Evolutionary conservation across 1,140 invertebrate genomes (phyloP), one percentile per base, ranked within the genome.

Genomic region (Cardiocondyla obscurior): DNA sequence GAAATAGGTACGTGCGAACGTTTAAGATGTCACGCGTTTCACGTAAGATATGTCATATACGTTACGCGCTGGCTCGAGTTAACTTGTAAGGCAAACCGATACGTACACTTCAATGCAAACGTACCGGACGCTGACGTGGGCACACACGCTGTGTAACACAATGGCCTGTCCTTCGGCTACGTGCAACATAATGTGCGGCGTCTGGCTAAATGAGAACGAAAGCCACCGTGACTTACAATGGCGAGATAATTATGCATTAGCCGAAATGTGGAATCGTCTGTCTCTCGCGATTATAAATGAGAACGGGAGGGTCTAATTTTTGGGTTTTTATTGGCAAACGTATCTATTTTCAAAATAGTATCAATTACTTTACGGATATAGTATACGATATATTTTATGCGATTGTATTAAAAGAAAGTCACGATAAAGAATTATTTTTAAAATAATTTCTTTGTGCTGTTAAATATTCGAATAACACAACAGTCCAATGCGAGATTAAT

Each of bases 31-130:
- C 60, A 39, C 16, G 22, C 64, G 74, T 39, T 67, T 77, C 60
- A 19, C 16, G 44, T 77, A 77, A 77, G 74, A 69, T n/a, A n/a
- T 25, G 74, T 79, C 74, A 69, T 42, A 46, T 39, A 28, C 5
- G 60, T 65, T 51, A 67, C 74, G 39, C 49, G 58, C 3, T 65
- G 28, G 62, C 22, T 67, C 46, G 46, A 39, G 74, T 39, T 65
- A 67, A 55, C 30, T 49, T 14, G 33, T 67, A 42, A 67, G 49
- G 74, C 62, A 69, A 79, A 79, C 62, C 62, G 62, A 79, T 69
- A 79, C 51, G 69, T 7, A 53, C 65, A 69, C 33, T 79, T 79
- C 74, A 53, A 79, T 69, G 46, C 62, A 53, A 79, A 79, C 25
- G 62, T 79, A 53, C 36, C 33, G 74, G 36, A 79, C 46, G 25